Percentiles rank a stretch among this genome's conserved stretches.
These are phyloP conservation scores for Anastrepha obliqua DNA, from an alignment of 1,140 invertebrate species.

Conservation along the genomic window DNA sequence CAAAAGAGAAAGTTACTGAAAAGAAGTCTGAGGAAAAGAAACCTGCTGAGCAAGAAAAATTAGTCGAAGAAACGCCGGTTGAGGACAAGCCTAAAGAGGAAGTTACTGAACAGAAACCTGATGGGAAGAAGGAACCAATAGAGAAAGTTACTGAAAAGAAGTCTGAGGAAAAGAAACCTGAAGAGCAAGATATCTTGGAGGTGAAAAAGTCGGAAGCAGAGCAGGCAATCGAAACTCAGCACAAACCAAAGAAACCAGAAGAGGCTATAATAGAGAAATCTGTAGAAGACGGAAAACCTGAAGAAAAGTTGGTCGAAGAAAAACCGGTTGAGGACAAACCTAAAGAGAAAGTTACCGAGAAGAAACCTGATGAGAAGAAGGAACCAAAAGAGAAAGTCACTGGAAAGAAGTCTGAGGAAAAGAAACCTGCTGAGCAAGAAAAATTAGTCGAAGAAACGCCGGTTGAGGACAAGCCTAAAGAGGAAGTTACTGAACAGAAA, in stretches of 20 bases:
- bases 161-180: not conserved
- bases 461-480: too few species aligned
- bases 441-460: not conserved
- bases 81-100: too few species aligned
- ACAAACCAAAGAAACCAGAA: not conserved
- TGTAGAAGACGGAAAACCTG: too few species aligned
- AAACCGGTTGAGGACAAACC: too few species aligned
- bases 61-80: not conserved
- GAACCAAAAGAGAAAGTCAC: not conserved
- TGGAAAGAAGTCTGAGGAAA: not conserved
- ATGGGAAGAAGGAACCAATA: not conserved
- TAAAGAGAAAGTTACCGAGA: not conserved
- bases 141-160: not conserved
- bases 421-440: not conserved
- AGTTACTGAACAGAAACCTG: not conserved
- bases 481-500: not conserved
- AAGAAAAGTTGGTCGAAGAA: not conserved
- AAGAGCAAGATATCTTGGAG: slow-evolving; percentile 23
- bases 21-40: too few species aligned
- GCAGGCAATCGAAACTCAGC: not conserved
- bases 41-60: too few species aligned
- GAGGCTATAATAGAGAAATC: too few species aligned
- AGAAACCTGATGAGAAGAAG: not conserved
- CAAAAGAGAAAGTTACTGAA: too few species aligned
- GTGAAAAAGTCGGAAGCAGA: not conserved